Conservation (phyloP, 2,797 vertebrate species). For the Enteromius afrohamiltoni region DNA sequence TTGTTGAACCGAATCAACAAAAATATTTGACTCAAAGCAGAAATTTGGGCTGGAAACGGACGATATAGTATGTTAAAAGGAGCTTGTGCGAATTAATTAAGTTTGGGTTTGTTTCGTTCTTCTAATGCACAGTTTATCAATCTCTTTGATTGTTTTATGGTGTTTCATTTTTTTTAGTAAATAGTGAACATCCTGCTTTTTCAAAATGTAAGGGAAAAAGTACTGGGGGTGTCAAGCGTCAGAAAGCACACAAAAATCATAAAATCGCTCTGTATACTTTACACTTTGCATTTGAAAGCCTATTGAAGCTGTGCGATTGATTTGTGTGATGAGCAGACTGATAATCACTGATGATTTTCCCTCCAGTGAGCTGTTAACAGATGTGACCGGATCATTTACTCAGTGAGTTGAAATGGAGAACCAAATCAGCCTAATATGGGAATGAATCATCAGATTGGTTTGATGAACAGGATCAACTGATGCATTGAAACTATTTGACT, state of each 20-base stretch:
- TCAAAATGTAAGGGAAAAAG: background rate
- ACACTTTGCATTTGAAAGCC: background rate
- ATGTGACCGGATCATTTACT: background rate
- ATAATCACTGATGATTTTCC: conserved; percentile 3
- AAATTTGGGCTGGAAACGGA: background rate
- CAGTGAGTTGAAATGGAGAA: conserved; percentile 4
- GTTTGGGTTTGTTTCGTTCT: background rate
- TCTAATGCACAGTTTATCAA: background rate
- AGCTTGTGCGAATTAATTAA: background rate
- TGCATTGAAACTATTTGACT: background rate
- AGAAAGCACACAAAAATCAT: background rate
- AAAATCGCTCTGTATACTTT: background rate
- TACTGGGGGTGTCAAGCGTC: background rate
- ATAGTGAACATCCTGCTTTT: background rate
- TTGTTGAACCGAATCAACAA: background rate
- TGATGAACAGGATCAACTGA: background rate
- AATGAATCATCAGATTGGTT: background rate
- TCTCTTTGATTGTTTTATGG: background rate
- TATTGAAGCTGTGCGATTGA: background rate
- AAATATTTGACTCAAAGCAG: background rate
- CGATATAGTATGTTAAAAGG: background rate
- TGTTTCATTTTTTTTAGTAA: background rate
- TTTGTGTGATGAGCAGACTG: conserved; percentile 10
- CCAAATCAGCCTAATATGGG: conserved; percentile 2
- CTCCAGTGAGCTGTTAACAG: conserved; percentile 4